phyloP scores from a whole-genome alignment of 1,140 invertebrate species.

The Calliopsis andreniformis region DNA sequence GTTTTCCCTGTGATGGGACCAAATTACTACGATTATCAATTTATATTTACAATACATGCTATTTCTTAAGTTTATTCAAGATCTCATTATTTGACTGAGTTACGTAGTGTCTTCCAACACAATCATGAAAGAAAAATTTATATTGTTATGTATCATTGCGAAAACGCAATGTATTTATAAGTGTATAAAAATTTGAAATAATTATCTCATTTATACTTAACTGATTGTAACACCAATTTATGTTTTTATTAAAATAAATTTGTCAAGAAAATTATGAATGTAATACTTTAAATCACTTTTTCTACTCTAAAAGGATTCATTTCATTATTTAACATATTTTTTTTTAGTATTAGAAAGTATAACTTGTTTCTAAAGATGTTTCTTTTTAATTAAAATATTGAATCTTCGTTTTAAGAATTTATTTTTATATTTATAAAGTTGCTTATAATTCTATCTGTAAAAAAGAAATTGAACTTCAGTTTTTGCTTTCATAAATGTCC shows the following conservation, averaged over 20 bases:
- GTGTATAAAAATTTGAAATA: not conserved
- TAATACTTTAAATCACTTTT: not conserved
- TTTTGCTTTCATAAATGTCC: not conserved
- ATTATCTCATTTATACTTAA: slow-evolving; percentile 33
- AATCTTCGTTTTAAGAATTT: not conserved
- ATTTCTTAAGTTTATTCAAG: slow-evolving; percentile 22
- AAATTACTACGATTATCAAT: slow-evolving; percentile 43
- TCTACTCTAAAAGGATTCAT: no score
- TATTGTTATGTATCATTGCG: slow-evolving; percentile 30
- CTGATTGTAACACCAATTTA: slow-evolving; percentile 17
- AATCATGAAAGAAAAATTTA: slow-evolving; percentile 10
- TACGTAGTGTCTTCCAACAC: slow-evolving; percentile 51
- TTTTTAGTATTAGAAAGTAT: not conserved
- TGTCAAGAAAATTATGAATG: slow-evolving; percentile 5
- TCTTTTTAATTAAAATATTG: slow-evolving; percentile 12
- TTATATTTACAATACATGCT: slow-evolving; percentile 8
- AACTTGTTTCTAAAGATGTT: not conserved
- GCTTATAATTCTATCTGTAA: slow-evolving; percentile 14
- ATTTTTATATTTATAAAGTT: slow-evolving; percentile 10
- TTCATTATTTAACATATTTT: slow-evolving; percentile 1
- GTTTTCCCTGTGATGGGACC: slow-evolving; percentile 49
- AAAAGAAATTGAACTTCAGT: no score
- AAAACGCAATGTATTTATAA: slow-evolving; percentile 17
- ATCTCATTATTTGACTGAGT: slow-evolving; percentile 38
- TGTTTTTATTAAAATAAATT: slow-evolving; percentile 47